Base-by-base conservation (phyloP, 92 coral and sea anemone genomes). In the Palythoa caribaeorum region DNA sequence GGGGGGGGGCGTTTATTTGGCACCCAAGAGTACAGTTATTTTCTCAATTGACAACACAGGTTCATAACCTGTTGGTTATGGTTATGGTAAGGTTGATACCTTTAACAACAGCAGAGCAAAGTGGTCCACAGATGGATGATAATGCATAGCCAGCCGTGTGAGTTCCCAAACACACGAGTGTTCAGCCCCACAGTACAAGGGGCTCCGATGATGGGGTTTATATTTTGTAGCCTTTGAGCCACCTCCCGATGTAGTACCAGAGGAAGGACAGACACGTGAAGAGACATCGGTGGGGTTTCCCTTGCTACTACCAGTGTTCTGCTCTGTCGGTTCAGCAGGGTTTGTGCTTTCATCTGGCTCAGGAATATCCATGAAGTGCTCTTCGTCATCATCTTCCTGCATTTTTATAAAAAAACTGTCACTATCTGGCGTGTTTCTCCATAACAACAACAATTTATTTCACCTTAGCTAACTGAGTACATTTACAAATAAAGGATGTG, bases 321-420 rank as follows among this genome's bases (percentile, higher is more conserved):
- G 74, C 52, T 69, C 89, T 14, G 79, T 74, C 1, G 80, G 83
- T 3, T 80, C 88, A 54, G 79, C 87, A 11, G 88, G 70, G 47
- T 66, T 71, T 75, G 60, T 84, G 65, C 65, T 76, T 9, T 85
- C 89, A 78, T 90, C 89, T 9, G 83, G 90, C 54, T 90, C 94
- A 60, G 93, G 83, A 53, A 77, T 73, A 79, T 96, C 98, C 20
- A 92, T 90, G 65, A 95, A 97, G 74, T 97, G 98, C 47, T 97
- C 99, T 69, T 97, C 99, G 1, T 96, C 99, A 76, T 95, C 99
- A 36, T 92, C 94, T 73, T 95, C 98, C 98, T 97, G 71, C 36
- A 47, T n/a, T 6, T 63, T 17, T 7, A 3, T 17, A 62, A 57
- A 3, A 3, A 13, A 3, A 14, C 14, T 59, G 19, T 59, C 65